Evolutionary conservation across 2,888 invertebrate genomes (phyloP).

Genomic region (Ennomos erosarius): DNA sequence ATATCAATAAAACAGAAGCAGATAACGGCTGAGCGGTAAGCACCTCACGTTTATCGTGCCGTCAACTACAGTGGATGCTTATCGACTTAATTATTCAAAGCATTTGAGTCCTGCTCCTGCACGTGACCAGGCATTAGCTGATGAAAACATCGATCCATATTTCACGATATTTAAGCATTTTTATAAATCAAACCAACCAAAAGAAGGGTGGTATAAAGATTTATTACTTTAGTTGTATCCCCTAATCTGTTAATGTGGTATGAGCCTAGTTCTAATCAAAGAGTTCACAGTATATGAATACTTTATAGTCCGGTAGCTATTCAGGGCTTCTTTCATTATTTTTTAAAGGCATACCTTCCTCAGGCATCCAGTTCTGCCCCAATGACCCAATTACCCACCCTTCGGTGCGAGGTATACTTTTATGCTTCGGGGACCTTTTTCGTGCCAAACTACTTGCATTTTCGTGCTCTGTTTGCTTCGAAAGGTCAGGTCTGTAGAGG

Average conservation of each 20-base stretch:
- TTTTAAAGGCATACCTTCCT: slow-evolving; percentile 15
- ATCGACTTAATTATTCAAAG: slow-evolving; percentile 20
- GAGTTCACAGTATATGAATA: no score
- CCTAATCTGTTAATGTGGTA: no score
- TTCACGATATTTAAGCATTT: no score
- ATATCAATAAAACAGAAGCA: slow-evolving; percentile 18
- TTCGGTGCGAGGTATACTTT: slow-evolving; percentile 23
- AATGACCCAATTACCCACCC: slow-evolving; percentile 30
- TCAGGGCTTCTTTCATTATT: slow-evolving; percentile 9
- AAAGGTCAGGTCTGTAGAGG: slow-evolving; percentile 45
- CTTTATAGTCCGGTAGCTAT: not conserved
- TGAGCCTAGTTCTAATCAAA: no score
- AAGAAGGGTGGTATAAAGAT: no score
- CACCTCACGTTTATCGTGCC: slow-evolving; percentile 20
- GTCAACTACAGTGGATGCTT: slow-evolving; percentile 8
- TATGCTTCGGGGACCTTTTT: slow-evolving; percentile 45
- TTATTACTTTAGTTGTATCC: no score
- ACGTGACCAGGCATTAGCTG: slow-evolving; percentile 11
- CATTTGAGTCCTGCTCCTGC: slow-evolving; percentile 11
- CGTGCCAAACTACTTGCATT: slow-evolving; percentile 35
- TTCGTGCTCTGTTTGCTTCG: slow-evolving; percentile 52
- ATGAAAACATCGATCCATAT: no score
- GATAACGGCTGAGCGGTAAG: slow-evolving; percentile 8
- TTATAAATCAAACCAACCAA: no score
- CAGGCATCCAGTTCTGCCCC: not conserved